These are phyloP conservation scores for Fratercula arctica DNA, from an alignment of 2,797 vertebrate species.

Conservation along the genomic window DNA sequence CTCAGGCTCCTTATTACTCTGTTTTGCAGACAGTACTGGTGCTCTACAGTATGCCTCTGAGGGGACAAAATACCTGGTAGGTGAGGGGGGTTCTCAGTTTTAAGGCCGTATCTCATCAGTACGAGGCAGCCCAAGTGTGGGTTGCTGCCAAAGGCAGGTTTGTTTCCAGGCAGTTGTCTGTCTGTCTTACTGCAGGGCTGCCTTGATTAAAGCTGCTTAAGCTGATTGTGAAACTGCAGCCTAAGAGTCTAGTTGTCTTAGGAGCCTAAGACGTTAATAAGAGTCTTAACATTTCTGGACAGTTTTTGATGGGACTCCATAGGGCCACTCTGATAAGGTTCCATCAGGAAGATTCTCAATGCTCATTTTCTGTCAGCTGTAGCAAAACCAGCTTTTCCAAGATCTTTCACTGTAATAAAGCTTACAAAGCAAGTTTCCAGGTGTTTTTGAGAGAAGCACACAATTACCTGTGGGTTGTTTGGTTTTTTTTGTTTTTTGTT, in stretches of 20 bases:
- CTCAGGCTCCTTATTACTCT: background rate
- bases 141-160: slow-evolving; percentile 11
- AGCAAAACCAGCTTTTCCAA: background rate
- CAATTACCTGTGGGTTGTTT: background rate
- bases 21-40: background rate
- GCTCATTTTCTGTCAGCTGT: background rate
- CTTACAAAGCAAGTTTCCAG: background rate
- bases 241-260: background rate
- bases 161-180: slow-evolving; percentile 25
- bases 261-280: background rate
- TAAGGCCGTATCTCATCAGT: background rate
- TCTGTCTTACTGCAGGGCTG: slow-evolving; percentile 25
- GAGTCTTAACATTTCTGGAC: background rate
- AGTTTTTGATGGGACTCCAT: background rate
- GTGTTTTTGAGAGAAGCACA: background rate
- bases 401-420: background rate
- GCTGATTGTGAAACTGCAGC: slow-evolving; percentile 35
- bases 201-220: slow-evolving; percentile 49
- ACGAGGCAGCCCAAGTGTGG: background rate
- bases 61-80: background rate
- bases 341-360: background rate
- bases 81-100: background rate
- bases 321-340: background rate
- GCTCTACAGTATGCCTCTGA: background rate
- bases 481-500: too few species aligned